Base-by-base conservation (phyloP, 2,113 vertebrate species). In the Daboia siamensis region DNA sequence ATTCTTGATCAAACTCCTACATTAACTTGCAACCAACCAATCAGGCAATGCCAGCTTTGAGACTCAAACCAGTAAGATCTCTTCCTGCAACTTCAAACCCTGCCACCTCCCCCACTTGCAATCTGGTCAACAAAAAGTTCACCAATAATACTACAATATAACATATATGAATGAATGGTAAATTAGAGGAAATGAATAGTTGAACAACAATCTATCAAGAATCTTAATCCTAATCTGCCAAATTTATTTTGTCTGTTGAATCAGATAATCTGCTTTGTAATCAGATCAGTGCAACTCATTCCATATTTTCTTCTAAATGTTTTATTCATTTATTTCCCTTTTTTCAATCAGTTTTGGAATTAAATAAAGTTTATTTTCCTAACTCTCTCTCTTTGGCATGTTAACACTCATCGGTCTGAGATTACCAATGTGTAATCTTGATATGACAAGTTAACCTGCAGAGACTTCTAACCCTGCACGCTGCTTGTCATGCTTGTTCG, bases 61-160 rank as follows among this genome's bases (percentile, higher is more conserved):
- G 96, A 97, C 95, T 97, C 97, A 96, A 97, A 96, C 97, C 97
- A 97, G 97, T 96, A 97, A 97, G 96, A 96, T 95, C 96, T 97
- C 94, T 96, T 97, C 97, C 97, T 97, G 96, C 91, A 0, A 92
- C 88, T 94, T 92, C 93, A 92, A 92, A 87, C 95, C 95, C 94
- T 96, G 94, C 91, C 92, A 87, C 95, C 84, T 93, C 48, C 87
- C 74, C 80, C 93, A 96, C 88, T 97, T 94, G 94, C 95, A 96
- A 93, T 93, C 94, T 95, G 93, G 94, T 90, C 90, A 93, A 3
- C 91, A 95, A 95, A 91, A 93, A 94, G 90, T 94, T 93, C 0
- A 24, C 61, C 91, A 96, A 91, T 61, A 92, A 94, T 86, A 94
- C 93, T 93, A 92, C 87, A 94, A 92, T 59, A 95, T 93, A 94